Percentiles rank a stretch among this genome's conserved stretches.
phyloP scores from a whole-genome alignment of 2,888 invertebrate species.

The Azorinus chamasolen region DNA sequence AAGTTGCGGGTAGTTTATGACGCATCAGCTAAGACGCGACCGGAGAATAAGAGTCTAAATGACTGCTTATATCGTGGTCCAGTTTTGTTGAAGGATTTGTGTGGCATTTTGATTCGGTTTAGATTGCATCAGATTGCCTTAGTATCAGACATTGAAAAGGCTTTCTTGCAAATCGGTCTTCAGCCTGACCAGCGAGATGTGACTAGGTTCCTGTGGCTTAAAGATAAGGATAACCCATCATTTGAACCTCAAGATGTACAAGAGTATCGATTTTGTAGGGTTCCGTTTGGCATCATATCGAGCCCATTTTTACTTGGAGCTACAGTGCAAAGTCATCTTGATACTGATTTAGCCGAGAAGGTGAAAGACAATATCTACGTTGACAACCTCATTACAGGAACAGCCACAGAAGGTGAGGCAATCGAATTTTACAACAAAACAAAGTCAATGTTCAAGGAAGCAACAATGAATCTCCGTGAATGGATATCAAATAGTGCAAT shows the following conservation, averaged over 20 bases:
- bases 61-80: conserved; percentile 28
- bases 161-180: conserved; percentile 23
- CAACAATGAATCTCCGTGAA: conserved; percentile 37
- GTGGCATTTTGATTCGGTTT: conserved; percentile 27
- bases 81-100: conserved; percentile 23
- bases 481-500: conserved; percentile 29
- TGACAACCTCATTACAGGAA: conserved; percentile 27
- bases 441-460: conserved; percentile 29
- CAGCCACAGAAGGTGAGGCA: conserved; percentile 10
- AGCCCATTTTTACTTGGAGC: conserved; percentile 18
- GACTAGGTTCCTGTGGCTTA: conserved; percentile 34
- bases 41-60: conserved; percentile 23
- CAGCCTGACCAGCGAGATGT: conserved; percentile 23
- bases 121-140: conserved; percentile 19
- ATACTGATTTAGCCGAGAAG: neutral
- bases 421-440: conserved; percentile 10
- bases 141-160: conserved; percentile 33
- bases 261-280: conserved; percentile 13
- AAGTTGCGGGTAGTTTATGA: conserved; percentile 29
- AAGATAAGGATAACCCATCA: conserved; percentile 12
- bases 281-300: conserved; percentile 19
- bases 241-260: neutral
- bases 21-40: conserved; percentile 19
- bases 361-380: conserved; percentile 15
- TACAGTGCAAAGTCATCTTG: conserved; percentile 7